A percentile compares a stretch with the other conserved stretches of the same genome.
These are phyloP conservation scores for Melospiza melodia DNA, from an alignment of 2,113 vertebrate genomes.

Conservation along the genomic window DNA sequence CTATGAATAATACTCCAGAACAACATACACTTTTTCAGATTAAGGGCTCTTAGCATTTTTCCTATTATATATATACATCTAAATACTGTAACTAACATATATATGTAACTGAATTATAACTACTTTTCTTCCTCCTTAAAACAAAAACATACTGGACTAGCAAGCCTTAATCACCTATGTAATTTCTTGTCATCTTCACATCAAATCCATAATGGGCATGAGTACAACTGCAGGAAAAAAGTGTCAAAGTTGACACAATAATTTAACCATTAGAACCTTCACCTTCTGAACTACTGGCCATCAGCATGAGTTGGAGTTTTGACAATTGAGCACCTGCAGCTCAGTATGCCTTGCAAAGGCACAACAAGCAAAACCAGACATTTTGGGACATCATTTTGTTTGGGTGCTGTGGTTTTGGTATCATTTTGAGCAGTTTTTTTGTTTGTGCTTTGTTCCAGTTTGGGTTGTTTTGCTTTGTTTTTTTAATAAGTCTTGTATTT, in stretches of 20 bases:
- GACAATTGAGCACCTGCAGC: background rate
- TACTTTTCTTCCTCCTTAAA: background rate
- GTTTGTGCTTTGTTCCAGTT: accelerated
- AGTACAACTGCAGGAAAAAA: background rate
- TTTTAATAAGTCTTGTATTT: background rate
- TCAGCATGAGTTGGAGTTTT: background rate
- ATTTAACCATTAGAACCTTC: background rate
- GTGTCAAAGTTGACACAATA: background rate
- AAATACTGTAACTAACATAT: background rate
- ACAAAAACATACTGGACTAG: background rate
- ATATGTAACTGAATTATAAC: background rate
- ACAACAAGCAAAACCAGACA: background rate
- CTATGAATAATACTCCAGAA: background rate
- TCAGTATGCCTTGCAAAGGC: background rate
- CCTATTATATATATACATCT: background rate
- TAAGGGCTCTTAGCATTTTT: background rate
- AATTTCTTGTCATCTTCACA: background rate
- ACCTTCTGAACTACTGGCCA: background rate
- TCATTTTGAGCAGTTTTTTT: background rate
- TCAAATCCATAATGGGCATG: background rate
- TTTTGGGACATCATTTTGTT: background rate
- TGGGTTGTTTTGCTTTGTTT: background rate
- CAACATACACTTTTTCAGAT: background rate
- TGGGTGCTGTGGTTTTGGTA: background rate
- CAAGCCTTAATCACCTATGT: accelerated